Conservation (phyloP, 2,113 vertebrate species). For the Nipponia nippon region DNA sequence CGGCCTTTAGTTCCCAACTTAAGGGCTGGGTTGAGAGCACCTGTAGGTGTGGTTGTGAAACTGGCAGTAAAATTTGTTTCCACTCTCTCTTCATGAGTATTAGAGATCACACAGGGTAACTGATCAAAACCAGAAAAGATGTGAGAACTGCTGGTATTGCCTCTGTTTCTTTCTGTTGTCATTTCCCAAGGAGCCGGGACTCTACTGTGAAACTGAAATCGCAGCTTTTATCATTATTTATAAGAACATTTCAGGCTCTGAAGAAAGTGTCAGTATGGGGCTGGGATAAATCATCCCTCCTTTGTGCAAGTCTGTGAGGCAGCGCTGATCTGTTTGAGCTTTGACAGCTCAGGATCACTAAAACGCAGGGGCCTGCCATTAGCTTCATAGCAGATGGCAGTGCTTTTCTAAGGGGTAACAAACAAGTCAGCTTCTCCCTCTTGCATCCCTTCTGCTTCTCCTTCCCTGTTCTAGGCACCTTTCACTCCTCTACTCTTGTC, state of each 20-base stretch:
- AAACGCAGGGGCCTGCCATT: rapidly evolving
- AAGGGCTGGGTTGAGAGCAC: constrained; percentile 14
- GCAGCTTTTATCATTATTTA: not conserved
- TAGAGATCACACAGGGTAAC: not conserved
- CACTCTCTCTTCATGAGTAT: not conserved
- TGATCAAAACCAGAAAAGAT: not conserved
- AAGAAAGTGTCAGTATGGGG: not conserved
- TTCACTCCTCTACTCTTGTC: not conserved
- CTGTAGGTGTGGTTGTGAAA: constrained; percentile 33
- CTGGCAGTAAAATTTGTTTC: not conserved
- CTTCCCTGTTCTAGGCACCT: not conserved
- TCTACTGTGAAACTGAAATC: not conserved
- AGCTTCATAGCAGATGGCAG: not conserved
- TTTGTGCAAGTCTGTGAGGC: not conserved
- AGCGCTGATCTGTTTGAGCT: not conserved
- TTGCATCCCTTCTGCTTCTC: not conserved
- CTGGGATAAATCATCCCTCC: not conserved
- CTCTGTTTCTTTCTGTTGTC: not conserved
- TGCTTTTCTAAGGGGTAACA: not conserved
- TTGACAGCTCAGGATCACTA: not conserved
- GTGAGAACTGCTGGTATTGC: not conserved
- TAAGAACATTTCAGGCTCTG: not conserved
- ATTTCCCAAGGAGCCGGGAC: not conserved
- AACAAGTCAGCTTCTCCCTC: not conserved
- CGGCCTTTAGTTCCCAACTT: not conserved